Percentiles rank a stretch among this genome's conserved stretches.
phyloP scores from a whole-genome alignment of 2,113 vertebrate genomes.

The Pelecanus crispus region DNA sequence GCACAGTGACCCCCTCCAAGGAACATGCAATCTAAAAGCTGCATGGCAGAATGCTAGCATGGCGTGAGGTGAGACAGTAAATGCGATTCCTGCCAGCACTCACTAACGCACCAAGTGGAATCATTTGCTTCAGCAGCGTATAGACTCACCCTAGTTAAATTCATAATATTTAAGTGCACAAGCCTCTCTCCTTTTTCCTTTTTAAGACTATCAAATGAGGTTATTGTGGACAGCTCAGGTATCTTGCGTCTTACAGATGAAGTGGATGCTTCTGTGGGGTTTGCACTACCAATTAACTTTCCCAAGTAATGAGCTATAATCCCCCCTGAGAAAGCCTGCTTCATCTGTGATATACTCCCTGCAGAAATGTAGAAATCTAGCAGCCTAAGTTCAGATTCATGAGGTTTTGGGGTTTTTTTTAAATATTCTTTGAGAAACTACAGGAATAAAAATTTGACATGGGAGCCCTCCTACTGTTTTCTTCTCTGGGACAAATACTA shows the following conservation, averaged over 20 bases:
- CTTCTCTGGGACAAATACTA: background rate
- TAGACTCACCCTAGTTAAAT: background rate
- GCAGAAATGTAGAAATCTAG: background rate
- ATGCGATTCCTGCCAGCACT: background rate
- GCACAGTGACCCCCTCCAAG: background rate
- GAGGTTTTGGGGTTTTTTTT: background rate
- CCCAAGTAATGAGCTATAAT: constrained; percentile 29
- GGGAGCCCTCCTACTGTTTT: background rate
- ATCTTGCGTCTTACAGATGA: constrained; percentile 12
- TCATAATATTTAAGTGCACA: background rate
- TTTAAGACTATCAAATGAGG: constrained; percentile 15
- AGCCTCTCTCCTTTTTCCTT: background rate
- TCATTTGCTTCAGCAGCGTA: background rate
- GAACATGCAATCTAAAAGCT: background rate
- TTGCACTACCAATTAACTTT: constrained; percentile 49
- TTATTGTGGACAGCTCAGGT: constrained; percentile 26
- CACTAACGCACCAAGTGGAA: background rate
- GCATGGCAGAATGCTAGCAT: fast-evolving
- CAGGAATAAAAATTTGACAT: background rate
- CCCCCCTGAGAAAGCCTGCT: background rate
- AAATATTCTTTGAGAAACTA: background rate
- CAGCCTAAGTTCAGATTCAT: background rate
- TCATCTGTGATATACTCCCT: constrained; percentile 1
- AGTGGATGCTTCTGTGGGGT: background rate
- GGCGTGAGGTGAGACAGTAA: background rate